Percentiles rank a stretch among this genome's conserved stretches.
Evolutionary conservation across 2,888 invertebrate species (phyloP).

Genomic region (Allolobophora icterica): DNA sequence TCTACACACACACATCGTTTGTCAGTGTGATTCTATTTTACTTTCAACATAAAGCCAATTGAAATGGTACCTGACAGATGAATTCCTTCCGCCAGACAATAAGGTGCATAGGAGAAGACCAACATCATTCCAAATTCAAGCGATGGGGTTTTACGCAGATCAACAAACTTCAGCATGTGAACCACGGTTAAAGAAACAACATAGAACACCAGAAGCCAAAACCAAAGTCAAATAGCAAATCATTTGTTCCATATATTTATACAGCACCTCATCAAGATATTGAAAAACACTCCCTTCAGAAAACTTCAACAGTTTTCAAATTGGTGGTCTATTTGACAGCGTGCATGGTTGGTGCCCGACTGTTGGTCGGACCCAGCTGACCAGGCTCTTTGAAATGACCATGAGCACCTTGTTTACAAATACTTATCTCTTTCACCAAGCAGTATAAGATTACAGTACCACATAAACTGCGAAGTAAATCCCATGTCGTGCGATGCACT

Average conservation of each 20-base stretch:
- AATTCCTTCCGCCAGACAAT: slow-evolving; percentile 95
- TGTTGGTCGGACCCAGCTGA: too few species aligned
- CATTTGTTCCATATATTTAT: background rate
- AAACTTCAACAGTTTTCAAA: too few species aligned
- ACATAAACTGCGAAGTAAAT: background rate
- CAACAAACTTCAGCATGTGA: slow-evolving; percentile 87
- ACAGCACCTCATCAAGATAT: background rate
- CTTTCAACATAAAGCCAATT: background rate
- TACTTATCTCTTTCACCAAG: too few species aligned
- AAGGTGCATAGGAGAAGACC: slow-evolving; percentile 97
- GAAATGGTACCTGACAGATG: slow-evolving; percentile 79
- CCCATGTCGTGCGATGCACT: background rate
- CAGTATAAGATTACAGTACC: background rate
- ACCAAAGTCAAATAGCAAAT: background rate
- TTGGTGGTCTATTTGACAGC: too few species aligned
- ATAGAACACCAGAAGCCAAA: background rate
- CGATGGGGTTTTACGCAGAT: slow-evolving; percentile 94
- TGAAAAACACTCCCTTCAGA: too few species aligned
- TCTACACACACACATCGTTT: background rate
- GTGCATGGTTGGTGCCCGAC: too few species aligned
- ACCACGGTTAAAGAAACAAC: slow-evolving; percentile 39
- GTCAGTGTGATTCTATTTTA: background rate
- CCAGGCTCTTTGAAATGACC: too few species aligned
- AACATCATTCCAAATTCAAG: slow-evolving; percentile 98
- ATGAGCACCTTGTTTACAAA: too few species aligned